Evolutionary conservation across 2,113 vertebrate genomes (phyloP), one percentile per base, ranked within the genome.

Genomic region (Caretta caretta): DNA sequence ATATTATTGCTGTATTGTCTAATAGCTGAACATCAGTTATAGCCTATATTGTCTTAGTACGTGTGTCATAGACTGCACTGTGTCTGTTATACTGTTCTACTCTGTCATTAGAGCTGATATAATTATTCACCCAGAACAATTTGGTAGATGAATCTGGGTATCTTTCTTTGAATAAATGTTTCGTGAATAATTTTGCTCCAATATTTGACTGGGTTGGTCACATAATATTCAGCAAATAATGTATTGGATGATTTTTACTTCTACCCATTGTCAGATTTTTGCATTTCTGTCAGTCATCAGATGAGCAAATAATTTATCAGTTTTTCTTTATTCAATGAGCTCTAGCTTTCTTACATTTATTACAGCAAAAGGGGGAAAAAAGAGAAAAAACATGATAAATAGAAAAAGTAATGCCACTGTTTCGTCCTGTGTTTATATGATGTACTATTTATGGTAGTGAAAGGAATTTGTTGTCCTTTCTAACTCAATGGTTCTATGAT

Each of bases 91-190:
- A 76, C 20, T 14, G 8, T 56, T 90, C 2, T 93, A 87, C 88
- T 89, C 48, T 92, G 72, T 10, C 25, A 89, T 95, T 93, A 76
- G 86, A 93, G 13, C 11, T 84, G 6, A 5, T 42, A 4, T 49
- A 84, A 95, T 86, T 94, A 62, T 84, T 94, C 35, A 84, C 1
- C 2, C 38, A 84, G 38, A 76, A 57, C 87, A 46, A 78, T 88
- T 51, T 87, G 25, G 10, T 57, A 57, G 56, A 57, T 57, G 56
- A 57, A 84, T 92, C 84, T 27, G 27, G 3, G 5, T 86, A 48
- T 82, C 94, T 62, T 86, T 94, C 46, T 92, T 94, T 86, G 25
- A 86, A 83, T 88, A 86, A 95, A 62, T 48, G 51, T 84, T 85
- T 96, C 7, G 69, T 59, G 0, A 92, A 84, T 72, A 38, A 8